Evolutionary conservation across 2,797 vertebrate species (phyloP), one percentile per base, ranked within the genome.

Genomic region (Heteromormyrus szaboi): DNA sequence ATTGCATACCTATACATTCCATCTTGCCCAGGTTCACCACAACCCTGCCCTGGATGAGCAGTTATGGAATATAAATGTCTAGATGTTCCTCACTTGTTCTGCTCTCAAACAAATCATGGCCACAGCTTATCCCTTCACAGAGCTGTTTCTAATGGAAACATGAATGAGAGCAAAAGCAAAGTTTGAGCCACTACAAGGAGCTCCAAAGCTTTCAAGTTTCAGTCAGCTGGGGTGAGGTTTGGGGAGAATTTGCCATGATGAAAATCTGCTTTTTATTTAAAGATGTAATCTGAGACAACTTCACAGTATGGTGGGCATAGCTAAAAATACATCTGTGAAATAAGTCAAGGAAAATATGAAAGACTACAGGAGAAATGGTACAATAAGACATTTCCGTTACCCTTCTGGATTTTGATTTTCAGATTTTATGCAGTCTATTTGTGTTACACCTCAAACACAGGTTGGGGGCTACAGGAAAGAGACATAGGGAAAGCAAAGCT

Each of bases 261-360:
- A 25, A 84, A 54, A 37, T 86, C 84, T 86, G 48, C 48, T 51
- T 86, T 86, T 86, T 22, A 53, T 86, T 54, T 86, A 86, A 86
- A 53, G 12, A 25, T 50, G 50, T 86, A 54, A 86, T 53, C 50
- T 33, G 84, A 86, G 19, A 14, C 50, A 37, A 33, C 84, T 53
- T 86, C 50, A 54, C 84, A 86, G 48, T 51, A 33, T 29, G 1
- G 50, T 86, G 48, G 48, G 46, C 3, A 19, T 17, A 37, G 46
- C 48, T 54, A 54, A 51, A 86, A 86, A 86, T 86, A 33, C 12
- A 7, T 41, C 68, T 41, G 29, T 68, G 37, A 79, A 79, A 79
- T 29, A 86, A 86, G 14, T 54, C 50, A n/a, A 86, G 51, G 12
- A 54, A 54, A 86, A 37, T 46, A 46, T 84, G n/a, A 84, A 50